Evolutionary conservation across 2,797 vertebrate species (phyloP).

Genomic region (Adrianichthys oophorus): DNA sequence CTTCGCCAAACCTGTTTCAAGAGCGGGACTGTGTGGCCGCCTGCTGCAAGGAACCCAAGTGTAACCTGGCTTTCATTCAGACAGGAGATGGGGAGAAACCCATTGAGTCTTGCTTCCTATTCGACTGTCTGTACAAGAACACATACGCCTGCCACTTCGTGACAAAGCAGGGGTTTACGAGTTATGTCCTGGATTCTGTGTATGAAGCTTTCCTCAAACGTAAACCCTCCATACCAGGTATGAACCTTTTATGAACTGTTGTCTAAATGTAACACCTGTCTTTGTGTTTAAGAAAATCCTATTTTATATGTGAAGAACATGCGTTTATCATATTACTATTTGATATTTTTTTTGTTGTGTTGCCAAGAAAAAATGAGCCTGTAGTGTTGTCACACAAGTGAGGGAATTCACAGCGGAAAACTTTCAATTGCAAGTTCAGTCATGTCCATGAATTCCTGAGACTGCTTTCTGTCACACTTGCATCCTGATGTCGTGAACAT

Average conservation of each 20-base stretch:
- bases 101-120: constrained; percentile 84
- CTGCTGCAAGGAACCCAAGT: constrained; percentile 82
- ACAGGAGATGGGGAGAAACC: constrained; percentile 24
- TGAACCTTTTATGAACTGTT: constrained; percentile 12
- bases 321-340: no score
- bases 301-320: no score
- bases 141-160: constrained; percentile 88
- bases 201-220: constrained; percentile 71
- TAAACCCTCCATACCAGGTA: constrained; percentile 38
- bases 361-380: no score
- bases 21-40: constrained; percentile 81
- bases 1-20: constrained; percentile 67
- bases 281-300: no score
- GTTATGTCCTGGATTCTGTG: constrained; percentile 78
- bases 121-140: constrained; percentile 90
- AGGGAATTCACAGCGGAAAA: constrained; percentile 20
- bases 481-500: background rate
- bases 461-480: constrained; percentile 10
- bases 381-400: background rate
- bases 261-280: no score
- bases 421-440: constrained; percentile 41
- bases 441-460: constrained; percentile 25
- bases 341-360: background rate
- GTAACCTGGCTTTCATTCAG: constrained; percentile 91
- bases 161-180: constrained; percentile 82